These are phyloP conservation scores for Cantharis lateralis DNA, from an alignment of 2,888 invertebrate species.

Conservation along the genomic window DNA sequence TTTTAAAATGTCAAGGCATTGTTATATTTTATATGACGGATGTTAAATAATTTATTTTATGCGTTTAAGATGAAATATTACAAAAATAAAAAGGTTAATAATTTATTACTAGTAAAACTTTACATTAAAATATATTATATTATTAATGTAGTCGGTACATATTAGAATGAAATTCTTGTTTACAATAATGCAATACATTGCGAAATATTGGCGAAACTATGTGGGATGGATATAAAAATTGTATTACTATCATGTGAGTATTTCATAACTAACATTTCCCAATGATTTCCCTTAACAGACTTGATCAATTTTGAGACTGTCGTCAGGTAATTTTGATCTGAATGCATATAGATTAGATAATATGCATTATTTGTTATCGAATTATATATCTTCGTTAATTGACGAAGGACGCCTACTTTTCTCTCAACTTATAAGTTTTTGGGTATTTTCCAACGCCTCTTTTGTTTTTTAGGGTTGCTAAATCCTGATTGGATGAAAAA, in stretches of 20 bases:
- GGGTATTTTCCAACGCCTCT: not conserved
- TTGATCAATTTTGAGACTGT: not conserved
- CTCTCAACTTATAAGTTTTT: not conserved
- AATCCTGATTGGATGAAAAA: not conserved
- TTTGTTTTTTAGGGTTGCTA: not conserved
- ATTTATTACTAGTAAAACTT: not conserved
- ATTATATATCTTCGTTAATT: not conserved
- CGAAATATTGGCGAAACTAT: conserved; percentile 2
- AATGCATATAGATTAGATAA: not conserved
- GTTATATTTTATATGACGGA: not conserved
- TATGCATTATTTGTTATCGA: not conserved
- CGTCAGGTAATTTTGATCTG: not conserved
- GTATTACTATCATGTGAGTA: not conserved
- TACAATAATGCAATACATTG: not conserved
- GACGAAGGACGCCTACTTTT: not conserved
- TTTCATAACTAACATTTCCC: not conserved
- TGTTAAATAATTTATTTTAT: not conserved
- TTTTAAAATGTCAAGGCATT: conserved; percentile 11
- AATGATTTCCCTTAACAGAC: not conserved
- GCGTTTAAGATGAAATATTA: not conserved
- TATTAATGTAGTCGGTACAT: not conserved
- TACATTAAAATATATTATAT: not conserved
- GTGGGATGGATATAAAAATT: conserved; percentile 7
- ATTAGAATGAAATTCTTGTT: not conserved
- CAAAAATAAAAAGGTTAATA: not conserved